Evolutionary conservation across 2,113 vertebrate species (phyloP).

Genomic region (Maccullochella peelii): DNA sequence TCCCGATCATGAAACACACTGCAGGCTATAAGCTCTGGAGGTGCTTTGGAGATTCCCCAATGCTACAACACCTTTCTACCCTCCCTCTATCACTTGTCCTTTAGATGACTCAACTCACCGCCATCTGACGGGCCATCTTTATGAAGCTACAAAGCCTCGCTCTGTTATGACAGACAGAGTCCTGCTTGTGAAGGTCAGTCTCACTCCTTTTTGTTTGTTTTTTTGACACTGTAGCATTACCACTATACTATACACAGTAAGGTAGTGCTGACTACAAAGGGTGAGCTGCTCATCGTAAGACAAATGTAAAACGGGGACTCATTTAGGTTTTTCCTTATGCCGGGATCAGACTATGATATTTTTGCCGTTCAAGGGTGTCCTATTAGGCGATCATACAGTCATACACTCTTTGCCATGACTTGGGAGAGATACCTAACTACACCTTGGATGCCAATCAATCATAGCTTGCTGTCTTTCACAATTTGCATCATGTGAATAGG

Average conservation of each 20-base stretch:
- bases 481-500: neutral
- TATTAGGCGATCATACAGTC: neutral
- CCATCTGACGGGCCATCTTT: neutral
- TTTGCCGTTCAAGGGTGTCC: neutral
- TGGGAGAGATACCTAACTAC: neutral
- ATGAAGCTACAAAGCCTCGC: neutral
- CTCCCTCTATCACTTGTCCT: conserved; percentile 22
- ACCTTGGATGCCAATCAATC: neutral
- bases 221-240: neutral
- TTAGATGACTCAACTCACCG: conserved; percentile 26
- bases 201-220: neutral
- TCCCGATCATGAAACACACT: conserved; percentile 17
- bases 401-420: no score
- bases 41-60: neutral
- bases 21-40: neutral
- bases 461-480: neutral
- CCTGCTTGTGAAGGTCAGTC: neutral
- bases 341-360: neutral
- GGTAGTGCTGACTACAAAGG: neutral
- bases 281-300: neutral
- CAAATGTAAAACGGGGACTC: no score
- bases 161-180: neutral
- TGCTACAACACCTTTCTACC: neutral
- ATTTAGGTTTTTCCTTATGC: neutral
- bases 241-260: neutral